Conservation (phyloP, 2,888 invertebrate species). For the Myathropa florea region DNA sequence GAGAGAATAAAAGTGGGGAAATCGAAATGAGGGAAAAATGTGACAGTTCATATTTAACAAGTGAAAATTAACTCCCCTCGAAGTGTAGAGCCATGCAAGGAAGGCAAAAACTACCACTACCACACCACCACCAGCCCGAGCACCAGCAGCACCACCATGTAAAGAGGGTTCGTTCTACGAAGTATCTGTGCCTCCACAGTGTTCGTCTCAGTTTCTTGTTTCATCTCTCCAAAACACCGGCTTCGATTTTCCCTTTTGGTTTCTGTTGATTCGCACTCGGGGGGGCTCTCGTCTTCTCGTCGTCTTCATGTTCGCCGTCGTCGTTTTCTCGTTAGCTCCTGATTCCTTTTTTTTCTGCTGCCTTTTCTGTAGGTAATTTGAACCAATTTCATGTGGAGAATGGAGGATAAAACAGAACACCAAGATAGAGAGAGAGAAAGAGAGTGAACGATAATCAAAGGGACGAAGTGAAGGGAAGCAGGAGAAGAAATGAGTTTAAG, state of each 20-base stretch:
- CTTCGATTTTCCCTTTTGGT: conserved; percentile 45
- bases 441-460: not conserved
- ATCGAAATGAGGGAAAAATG: conserved; percentile 15
- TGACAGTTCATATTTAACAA: conserved; percentile 47
- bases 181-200: not conserved
- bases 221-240: conserved; percentile 34
- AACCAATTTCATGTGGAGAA: conserved; percentile 37
- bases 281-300: not conserved
- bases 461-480: not conserved
- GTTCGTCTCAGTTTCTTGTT: conserved; percentile 8
- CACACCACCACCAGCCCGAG: not conserved
- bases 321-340: not conserved
- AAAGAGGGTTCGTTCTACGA: conserved; percentile 1
- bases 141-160: not conserved
- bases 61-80: conserved; percentile 23
- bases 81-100: not conserved
- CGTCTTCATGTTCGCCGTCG: not conserved
- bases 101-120: not conserved
- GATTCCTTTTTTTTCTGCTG: not conserved
- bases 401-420: not conserved
- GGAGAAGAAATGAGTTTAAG: not conserved
- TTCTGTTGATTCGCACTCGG: conserved; percentile 19
- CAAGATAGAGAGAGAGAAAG: not conserved
- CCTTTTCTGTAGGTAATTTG: conserved; percentile 21
- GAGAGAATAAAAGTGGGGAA: conserved; percentile 8